Percentiles rank a stretch among this genome's conserved stretches.
These are phyloP conservation scores for Cephus pygmeus DNA, from an alignment of 2,888 invertebrate genomes.

Conservation along the genomic window DNA sequence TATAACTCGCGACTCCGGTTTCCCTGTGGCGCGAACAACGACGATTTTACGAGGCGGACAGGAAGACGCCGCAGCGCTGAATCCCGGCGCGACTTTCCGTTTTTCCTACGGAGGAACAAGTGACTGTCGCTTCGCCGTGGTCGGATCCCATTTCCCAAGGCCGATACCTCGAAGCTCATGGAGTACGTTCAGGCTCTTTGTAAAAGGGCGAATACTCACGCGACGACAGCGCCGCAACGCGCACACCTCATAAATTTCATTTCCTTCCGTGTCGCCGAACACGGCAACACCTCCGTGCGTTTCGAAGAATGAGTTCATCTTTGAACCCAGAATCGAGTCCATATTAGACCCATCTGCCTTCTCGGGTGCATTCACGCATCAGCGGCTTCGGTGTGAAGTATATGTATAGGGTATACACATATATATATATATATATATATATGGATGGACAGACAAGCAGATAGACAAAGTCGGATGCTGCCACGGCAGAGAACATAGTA, in stretches of 20 bases:
- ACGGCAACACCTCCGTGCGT: slow-evolving; percentile 32
- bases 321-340: slow-evolving; percentile 55
- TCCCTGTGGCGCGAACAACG: not conserved
- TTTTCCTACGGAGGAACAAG: not conserved
- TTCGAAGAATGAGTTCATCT: slow-evolving; percentile 57
- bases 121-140: not conserved
- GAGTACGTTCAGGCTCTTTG: not conserved
- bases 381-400: slow-evolving; percentile 26
- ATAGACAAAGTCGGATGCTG: not conserved
- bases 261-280: slow-evolving; percentile 48
- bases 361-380: slow-evolving; percentile 56
- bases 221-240: slow-evolving; percentile 20
- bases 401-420: not conserved
- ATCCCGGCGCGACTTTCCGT: not conserved
- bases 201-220: not conserved
- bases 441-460: not conserved
- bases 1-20: not conserved
- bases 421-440: not conserved
- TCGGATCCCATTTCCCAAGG: not conserved
- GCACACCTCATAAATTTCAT: slow-evolving; percentile 53
- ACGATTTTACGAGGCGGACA: slow-evolving; percentile 5
- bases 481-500: slow-evolving; percentile 23
- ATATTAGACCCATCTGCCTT: slow-evolving; percentile 64
- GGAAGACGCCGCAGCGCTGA: not conserved
- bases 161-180: not conserved